Evolutionary conservation across 1,140 invertebrate species (phyloP).

Genomic region (Pentalonia nigronervosa): DNA sequence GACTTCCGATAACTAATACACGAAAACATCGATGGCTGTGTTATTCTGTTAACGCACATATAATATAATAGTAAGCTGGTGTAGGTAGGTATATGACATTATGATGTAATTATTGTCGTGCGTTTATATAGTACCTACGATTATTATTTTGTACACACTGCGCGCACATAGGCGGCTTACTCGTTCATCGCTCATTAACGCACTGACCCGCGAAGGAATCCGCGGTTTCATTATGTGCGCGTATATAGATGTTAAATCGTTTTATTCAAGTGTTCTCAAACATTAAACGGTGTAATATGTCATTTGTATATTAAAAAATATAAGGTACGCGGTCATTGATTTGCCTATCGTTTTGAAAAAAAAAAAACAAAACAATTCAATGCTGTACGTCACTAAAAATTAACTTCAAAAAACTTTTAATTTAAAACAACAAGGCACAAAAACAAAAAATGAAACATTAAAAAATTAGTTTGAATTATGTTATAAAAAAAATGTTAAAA

Average conservation of each 20-base stretch:
- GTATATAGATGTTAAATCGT: background rate
- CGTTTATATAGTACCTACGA: no score
- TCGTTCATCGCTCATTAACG: background rate
- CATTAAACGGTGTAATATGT: background rate
- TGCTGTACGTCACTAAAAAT: no score
- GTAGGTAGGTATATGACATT: no score
- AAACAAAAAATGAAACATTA: no score
- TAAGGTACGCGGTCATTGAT: background rate
- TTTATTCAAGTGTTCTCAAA: background rate
- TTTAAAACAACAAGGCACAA: no score
- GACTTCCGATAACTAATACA: slow-evolving; percentile 4
- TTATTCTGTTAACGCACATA: background rate
- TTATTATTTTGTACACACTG: background rate
- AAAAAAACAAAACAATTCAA: no score
- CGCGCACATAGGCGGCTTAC: background rate
- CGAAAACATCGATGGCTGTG: background rate
- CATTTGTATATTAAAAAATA: background rate
- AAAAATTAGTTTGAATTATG: no score
- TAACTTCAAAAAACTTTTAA: no score
- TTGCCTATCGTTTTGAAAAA: background rate
- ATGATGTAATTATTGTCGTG: no score
- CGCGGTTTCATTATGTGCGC: background rate
- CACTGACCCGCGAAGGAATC: background rate
- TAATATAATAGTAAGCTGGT: background rate
- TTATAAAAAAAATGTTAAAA: no score